phyloP scores from a whole-genome alignment of 2,797 vertebrate species.

The Linurgus olivaceus region DNA sequence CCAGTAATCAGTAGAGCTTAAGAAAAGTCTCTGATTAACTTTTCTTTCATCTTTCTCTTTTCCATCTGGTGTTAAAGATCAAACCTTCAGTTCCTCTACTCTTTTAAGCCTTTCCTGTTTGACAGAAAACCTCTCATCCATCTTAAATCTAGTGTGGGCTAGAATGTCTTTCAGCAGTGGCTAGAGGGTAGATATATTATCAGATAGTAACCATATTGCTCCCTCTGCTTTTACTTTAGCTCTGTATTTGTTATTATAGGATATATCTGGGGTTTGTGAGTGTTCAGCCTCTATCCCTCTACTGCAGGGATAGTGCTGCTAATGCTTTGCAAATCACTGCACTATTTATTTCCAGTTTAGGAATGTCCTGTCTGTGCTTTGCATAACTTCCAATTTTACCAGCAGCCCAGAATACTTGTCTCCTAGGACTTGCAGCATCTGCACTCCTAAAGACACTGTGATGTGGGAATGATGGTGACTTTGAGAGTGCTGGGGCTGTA shows the following conservation, averaged over 20 bases:
- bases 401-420: background rate
- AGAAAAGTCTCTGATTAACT: constrained; percentile 70
- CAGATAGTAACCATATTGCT: constrained; percentile 56
- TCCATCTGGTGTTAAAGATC: constrained; percentile 68
- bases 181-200: constrained; percentile 47
- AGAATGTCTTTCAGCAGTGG: constrained; percentile 72
- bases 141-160: constrained; percentile 52
- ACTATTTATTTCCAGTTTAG: background rate
- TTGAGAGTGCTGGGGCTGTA: background rate
- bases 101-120: constrained; percentile 63
- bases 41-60: constrained; percentile 71
- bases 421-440: background rate
- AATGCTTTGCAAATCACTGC: constrained; percentile 21
- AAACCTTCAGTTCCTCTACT: constrained; percentile 64
- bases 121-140: constrained; percentile 67
- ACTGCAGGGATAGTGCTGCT: background rate
- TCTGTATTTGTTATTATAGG: constrained; percentile 43
- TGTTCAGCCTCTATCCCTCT: background rate
- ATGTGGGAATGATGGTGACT: background rate
- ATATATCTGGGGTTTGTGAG: constrained; percentile 5
- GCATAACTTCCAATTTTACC: background rate
- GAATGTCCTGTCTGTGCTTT: background rate
- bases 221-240: constrained; percentile 25
- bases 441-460: background rate
- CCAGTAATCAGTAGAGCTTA: constrained; percentile 68